Evolutionary conservation across 2,113 vertebrate genomes (phyloP), one percentile per base, ranked within the genome.

Genomic region (Cyanoramphus novaezelandiae): DNA sequence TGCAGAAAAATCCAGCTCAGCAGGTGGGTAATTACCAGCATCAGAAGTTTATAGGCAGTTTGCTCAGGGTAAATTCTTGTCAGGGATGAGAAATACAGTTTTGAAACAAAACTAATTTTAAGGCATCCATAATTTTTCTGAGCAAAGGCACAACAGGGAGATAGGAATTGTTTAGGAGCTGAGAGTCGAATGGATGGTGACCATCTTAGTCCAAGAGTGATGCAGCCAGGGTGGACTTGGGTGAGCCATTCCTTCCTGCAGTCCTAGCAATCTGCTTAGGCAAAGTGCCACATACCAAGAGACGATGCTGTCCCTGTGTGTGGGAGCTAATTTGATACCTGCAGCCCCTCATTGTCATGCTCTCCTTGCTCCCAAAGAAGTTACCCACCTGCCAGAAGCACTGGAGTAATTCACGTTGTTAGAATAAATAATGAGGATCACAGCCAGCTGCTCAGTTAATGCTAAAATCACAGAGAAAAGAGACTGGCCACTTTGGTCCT

Each of bases 181-280:
- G 6, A 27, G 64, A 55, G 33, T 0, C 1, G n/a, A 47, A 19
- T 41, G 69, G 74, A 50, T 46, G 75, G 70, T 43, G 28, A 46
- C 23, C 65, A 27, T 16, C 39, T 84, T 28, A 8, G 69, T 12
- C 17, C 39, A 17, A 9, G 31, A 43, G 31, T 3, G 5, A 25
- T 1, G 4, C 31, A 35, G 46, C 21, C 24, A 13, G 68, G 86
- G 24, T 4, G 16, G 0, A 13, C 28, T 0, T 6, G 20, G 14
- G 5, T 27, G 69, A 78, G 47, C 31, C 65, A 17, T 25, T 6
- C 0, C 55, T 65, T 29, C 44, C 53, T 70, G 31, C 39, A 17
- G 28, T 60, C 33, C 62, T 20, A 13, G 41, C 19, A 4, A 21
- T 55, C 88, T 57, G 24, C 60, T 41, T 10, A 25, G 21, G 41